Base-by-base conservation (phyloP, 2,888 invertebrate genomes). In the Pristionchus mayeri region DNA sequence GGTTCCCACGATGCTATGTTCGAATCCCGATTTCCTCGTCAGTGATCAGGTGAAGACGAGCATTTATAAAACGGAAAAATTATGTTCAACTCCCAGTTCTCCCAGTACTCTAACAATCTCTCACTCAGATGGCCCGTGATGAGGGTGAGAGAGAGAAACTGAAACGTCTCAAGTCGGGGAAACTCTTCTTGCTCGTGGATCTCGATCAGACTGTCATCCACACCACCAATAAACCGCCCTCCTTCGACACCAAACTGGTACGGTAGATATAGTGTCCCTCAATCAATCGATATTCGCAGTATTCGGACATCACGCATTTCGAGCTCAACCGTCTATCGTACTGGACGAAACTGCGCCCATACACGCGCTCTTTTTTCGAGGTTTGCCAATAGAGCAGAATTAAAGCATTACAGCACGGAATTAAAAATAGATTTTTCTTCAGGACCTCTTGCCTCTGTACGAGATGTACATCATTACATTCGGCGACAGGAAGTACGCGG, bases 391-490 rank as follows among this genome's bases (percentile, higher is more conserved):
- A n/a, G n/a, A n/a, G n/a, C n/a, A n/a, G n/a, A n/a, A n/a, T n/a
- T n/a, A n/a, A n/a, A n/a, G n/a, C n/a, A n/a, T n/a, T n/a, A n/a
- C n/a, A n/a, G n/a, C n/a, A n/a, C n/a, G n/a, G n/a, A n/a, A n/a
- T n/a, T n/a, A n/a, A n/a, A n/a, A n/a, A n/a, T n/a, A n/a, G n/a
- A n/a, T n/a, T n/a, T n/a, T n/a, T n/a, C n/a, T n/a, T n/a, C n/a
- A n/a, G n/a, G n/a, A n/a, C n/a, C n/a, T n/a, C n/a, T n/a, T n/a
- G n/a, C n/a, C n/a, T 89, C 94, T 95, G 88, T 99, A 96, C 93
- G 98, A 99, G 93, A 94, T 99, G 40, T 99, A 99, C 93, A 98
- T 99, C 90, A 98, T 98, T 93, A 99, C 98, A 1, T 99, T 98
- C 94, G 99, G 99, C 18, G 97, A 97, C 0, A 95, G 99, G 75